These are phyloP conservation scores for Misgurnus anguillicaudatus DNA, from an alignment of 2,113 vertebrate genomes.

Conservation along the genomic window DNA sequence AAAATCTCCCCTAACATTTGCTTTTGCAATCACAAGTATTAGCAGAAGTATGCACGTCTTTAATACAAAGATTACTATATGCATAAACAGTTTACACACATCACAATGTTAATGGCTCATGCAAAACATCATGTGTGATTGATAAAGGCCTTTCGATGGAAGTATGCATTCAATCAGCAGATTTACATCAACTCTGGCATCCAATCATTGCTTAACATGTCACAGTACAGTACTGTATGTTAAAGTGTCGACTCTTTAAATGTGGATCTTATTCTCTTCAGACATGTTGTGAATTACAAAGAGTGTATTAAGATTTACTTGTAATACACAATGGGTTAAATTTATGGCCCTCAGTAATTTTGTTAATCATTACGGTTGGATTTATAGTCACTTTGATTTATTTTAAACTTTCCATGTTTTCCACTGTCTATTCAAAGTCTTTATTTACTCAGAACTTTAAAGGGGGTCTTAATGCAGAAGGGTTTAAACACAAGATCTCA, in stretches of 20 bases:
- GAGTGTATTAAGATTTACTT: background rate
- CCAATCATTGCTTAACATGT: background rate
- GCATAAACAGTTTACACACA: background rate
- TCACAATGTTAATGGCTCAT: background rate
- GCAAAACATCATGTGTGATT: constrained; percentile 20
- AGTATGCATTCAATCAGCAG: constrained; percentile 1
- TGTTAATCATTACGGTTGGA: background rate
- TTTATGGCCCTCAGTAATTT: constrained; percentile 1
- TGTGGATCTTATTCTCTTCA: background rate
- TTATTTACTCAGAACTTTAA: background rate
- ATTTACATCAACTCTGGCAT: background rate
- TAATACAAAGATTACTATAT: background rate
- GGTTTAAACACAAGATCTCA: too few species aligned
- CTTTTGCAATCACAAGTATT: too few species aligned
- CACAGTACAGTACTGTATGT: too few species aligned
- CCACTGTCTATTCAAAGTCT: background rate
- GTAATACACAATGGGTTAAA: constrained; percentile 24
- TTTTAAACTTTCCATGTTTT: constrained; percentile 19
- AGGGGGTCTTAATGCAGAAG: too few species aligned
- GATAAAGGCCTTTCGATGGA: constrained; percentile 5
- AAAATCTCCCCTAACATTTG: too few species aligned
- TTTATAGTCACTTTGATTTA: background rate
- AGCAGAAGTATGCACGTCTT: background rate
- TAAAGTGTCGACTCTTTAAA: background rate
- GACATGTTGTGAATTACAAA: background rate